phyloP scores from a whole-genome alignment of 2,888 invertebrate genomes.

The Aspidiotus rigidus region DNA sequence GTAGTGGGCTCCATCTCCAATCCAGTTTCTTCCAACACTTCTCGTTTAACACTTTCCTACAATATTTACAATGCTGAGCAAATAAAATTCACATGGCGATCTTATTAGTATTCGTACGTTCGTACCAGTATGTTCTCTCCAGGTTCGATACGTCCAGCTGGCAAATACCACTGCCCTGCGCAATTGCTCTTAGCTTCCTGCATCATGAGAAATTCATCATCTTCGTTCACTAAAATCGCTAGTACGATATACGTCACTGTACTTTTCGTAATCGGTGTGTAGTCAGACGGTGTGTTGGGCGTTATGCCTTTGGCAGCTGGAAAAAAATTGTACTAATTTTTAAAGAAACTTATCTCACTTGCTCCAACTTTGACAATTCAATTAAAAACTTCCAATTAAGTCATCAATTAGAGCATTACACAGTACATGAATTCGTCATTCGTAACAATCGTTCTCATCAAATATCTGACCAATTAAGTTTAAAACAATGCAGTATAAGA shows the following conservation, averaged over 20 bases:
- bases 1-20: conserved; percentile 73
- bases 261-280: conserved; percentile 69
- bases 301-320: conserved; percentile 76
- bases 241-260: conserved; percentile 87
- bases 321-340: background rate
- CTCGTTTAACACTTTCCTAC: conserved; percentile 72
- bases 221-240: conserved; percentile 76
- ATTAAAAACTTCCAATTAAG: background rate
- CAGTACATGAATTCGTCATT: background rate
- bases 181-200: conserved; percentile 95
- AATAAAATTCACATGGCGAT: background rate
- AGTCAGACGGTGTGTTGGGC: conserved; percentile 65
- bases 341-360: background rate
- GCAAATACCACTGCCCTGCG: conserved; percentile 93
- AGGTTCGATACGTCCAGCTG: conserved; percentile 88
- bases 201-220: conserved; percentile 85
- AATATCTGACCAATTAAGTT: background rate
- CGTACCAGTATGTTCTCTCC: conserved; percentile 66
- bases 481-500: background rate
- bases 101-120: background rate
- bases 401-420: background rate
- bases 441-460: background rate
- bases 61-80: background rate
- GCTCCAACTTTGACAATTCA: background rate
- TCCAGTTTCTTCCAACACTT: conserved; percentile 95